Percentiles rank a stretch among this genome's conserved stretches.
phyloP scores from a whole-genome alignment of 2,113 vertebrate genomes.

The Onychostoma macrolepis region DNA sequence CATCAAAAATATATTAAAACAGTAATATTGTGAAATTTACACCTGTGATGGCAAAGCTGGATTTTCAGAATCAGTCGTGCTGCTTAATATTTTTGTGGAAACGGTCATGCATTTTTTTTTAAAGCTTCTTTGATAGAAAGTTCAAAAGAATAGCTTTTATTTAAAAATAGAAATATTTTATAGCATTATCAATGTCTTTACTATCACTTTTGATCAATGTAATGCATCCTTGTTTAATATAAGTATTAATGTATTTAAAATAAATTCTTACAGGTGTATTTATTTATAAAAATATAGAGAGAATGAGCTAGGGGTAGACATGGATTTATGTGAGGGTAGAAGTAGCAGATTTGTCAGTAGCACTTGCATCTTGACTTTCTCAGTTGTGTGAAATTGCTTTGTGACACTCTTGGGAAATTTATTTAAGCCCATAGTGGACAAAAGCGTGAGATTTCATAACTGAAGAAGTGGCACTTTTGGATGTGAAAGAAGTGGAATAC shows the following conservation, averaged over 20 bases:
- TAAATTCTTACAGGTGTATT: background rate
- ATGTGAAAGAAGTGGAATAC: slow-evolving; percentile 5
- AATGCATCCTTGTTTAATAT: background rate
- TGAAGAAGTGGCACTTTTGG: slow-evolving; percentile 29
- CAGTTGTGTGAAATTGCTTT: slow-evolving; percentile 70
- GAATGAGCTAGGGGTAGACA: background rate
- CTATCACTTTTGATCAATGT: background rate
- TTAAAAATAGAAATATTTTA: background rate
- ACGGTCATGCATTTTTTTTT: too few species aligned
- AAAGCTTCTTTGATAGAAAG: background rate
- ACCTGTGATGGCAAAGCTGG: too few species aligned
- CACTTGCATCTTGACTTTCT: slow-evolving; percentile 38
- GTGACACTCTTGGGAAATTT: slow-evolving; percentile 78
- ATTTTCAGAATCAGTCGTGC: too few species aligned
- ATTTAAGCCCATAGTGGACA: slow-evolving; percentile 64
- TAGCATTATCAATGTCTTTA: background rate
- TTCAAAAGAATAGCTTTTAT: background rate
- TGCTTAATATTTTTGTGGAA: background rate
- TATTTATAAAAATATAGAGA: background rate
- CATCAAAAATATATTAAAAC: too few species aligned
- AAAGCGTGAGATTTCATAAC: slow-evolving; percentile 49
- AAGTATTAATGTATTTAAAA: background rate
- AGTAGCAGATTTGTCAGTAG: slow-evolving; percentile 25
- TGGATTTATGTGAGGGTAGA: background rate
- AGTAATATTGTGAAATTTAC: too few species aligned